Conservation (phyloP, 2,888 invertebrate species). For the Drosophila subsilvestris region DNA sequence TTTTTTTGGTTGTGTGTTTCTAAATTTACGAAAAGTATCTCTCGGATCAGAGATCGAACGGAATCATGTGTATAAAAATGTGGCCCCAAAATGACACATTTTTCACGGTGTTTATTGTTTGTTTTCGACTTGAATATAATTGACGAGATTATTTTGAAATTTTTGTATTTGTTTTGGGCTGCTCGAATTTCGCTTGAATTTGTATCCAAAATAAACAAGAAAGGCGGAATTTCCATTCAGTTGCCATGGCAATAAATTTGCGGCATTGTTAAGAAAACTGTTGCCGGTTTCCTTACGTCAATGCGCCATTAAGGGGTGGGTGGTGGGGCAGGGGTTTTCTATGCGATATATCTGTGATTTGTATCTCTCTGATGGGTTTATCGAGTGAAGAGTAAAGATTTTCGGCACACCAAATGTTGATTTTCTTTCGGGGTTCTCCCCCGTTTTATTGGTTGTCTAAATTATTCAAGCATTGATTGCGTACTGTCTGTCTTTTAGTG, state of each 20-base stretch:
- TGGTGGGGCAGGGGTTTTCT: neutral
- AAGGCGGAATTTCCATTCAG: constrained; percentile 72
- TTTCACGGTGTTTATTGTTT: constrained; percentile 7
- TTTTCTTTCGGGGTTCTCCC: neutral
- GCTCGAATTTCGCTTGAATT: constrained; percentile 32
- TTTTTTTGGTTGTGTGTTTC: constrained; percentile 26
- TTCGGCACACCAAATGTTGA: neutral
- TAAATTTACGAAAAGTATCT: constrained; percentile 37
- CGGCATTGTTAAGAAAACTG: constrained; percentile 70
- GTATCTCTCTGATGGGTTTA: neutral
- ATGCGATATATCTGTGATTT: neutral
- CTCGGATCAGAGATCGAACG: constrained; percentile 16
- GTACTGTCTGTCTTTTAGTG: constrained; percentile 17
- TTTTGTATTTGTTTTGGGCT: constrained; percentile 34
- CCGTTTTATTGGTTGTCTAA: constrained; percentile 1
- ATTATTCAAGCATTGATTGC: constrained; percentile 19
- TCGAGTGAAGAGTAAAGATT: neutral
- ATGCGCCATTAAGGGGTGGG: neutral
- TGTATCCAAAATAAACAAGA: constrained; percentile 76
- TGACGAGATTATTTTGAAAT: constrained; percentile 24
- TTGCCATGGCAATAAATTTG: constrained; percentile 68
- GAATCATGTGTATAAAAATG: constrained; percentile 54
- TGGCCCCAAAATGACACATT: constrained; percentile 55
- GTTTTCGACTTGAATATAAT: constrained; percentile 27
- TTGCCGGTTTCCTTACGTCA: constrained; percentile 57